A percentile compares a stretch with the other conserved stretches of the same genome.
These are phyloP conservation scores for Aplochiton taeniatus DNA, from an alignment of 2,797 vertebrate genomes.

Conservation along the genomic window DNA sequence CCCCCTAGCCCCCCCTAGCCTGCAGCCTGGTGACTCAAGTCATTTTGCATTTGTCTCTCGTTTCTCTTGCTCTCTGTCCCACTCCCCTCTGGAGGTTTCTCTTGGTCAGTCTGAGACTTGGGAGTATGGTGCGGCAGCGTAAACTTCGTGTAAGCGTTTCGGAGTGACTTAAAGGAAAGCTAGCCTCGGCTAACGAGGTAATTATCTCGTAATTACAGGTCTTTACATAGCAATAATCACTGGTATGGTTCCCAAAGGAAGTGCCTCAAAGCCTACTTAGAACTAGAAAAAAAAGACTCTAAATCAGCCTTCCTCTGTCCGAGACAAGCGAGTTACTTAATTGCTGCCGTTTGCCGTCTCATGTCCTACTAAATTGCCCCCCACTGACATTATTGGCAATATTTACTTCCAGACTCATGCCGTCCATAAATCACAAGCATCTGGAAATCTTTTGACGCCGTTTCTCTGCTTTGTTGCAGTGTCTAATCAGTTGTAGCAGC, in stretches of 20 bases:
- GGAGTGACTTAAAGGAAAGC: constrained; percentile 49
- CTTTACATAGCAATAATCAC: constrained; percentile 57
- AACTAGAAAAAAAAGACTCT: too few species aligned
- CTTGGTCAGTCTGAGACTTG: not conserved
- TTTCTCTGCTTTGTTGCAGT: not conserved
- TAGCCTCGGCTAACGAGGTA: constrained; percentile 60
- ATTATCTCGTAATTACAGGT: constrained; percentile 61
- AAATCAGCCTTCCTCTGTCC: too few species aligned
- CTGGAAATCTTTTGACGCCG: too few species aligned
- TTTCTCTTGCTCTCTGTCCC: constrained; percentile 23
- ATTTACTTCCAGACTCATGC: too few species aligned
- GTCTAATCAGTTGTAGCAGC: too few species aligned
- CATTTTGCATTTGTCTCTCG: not conserved
- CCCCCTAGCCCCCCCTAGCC: constrained; percentile 5
- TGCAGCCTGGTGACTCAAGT: constrained; percentile 29
- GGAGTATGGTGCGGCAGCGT: constrained; percentile 28
- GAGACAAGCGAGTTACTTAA: too few species aligned
- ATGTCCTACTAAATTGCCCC: too few species aligned
- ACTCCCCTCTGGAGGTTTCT: not conserved
- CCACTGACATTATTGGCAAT: too few species aligned
- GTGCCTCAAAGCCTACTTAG: constrained; percentile 41
- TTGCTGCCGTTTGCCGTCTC: too few species aligned
- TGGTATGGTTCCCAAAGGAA: constrained; percentile 62
- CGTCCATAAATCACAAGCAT: too few species aligned
- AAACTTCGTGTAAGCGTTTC: constrained; percentile 47